phyloP scores from a whole-genome alignment of 2,113 vertebrate species.

The Platichthys stellatus region DNA sequence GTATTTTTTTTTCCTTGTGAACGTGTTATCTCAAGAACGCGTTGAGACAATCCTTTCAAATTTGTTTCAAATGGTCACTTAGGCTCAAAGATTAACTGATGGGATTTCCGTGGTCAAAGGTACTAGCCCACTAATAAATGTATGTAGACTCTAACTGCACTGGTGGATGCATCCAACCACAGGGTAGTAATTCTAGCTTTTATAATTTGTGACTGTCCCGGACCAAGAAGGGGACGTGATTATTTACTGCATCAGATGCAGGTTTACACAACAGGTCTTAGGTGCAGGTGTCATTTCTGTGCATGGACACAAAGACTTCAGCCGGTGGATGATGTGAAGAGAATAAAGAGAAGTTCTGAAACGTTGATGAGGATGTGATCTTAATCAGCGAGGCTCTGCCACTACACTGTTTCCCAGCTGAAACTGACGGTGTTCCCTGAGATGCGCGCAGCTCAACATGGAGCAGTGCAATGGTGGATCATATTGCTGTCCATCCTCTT shows the following conservation, averaged over 20 bases:
- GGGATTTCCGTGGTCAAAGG: no score
- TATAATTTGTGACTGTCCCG: background rate
- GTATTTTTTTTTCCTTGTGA: no score
- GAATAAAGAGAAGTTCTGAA: background rate
- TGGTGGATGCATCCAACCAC: no score
- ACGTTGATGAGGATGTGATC: background rate
- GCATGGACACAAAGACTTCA: background rate
- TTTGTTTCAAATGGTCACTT: no score
- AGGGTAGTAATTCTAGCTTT: no score
- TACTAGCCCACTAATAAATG: no score
- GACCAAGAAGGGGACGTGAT: background rate
- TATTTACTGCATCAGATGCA: no score
- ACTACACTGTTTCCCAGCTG: conserved; percentile 76
- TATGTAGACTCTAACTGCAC: no score
- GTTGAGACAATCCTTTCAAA: no score
- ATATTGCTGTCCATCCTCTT: conserved; percentile 90
- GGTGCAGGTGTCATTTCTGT: background rate
- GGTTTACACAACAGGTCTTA: no score
- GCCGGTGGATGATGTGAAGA: background rate
- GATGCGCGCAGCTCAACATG: conserved; percentile 81
- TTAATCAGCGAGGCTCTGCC: background rate
- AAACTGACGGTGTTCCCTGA: conserved; percentile 92
- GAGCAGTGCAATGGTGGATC: conserved; percentile 93
- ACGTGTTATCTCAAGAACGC: no score
- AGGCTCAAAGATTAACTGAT: no score